Conservation (phyloP, 2,113 vertebrate species). For the Rattus norvegicus region GRCr8 NC_086029.1:69540501-69541000, state of each 20-base stretch:
- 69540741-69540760: not conserved
- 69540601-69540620: not conserved
- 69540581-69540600: not conserved
- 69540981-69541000: constrained; percentile 73
- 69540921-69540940: constrained; percentile 71
- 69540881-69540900: constrained; percentile 73
- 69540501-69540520: not conserved
- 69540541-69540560: not conserved
- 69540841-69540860: not conserved
- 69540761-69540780: constrained; percentile 11
- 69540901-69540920: constrained; percentile 59
- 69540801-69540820: not conserved
- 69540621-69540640: not conserved
- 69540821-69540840: not conserved
- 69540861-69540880: not conserved
- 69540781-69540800: not conserved
- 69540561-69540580: not conserved
- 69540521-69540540: not conserved
- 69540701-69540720: not conserved
- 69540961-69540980: constrained; percentile 56
- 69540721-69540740: not conserved
- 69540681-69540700: not conserved
- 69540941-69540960: constrained; percentile 74
- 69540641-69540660: not conserved
- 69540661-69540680: not conserved